Conservation (phyloP, 1,140 invertebrate species). For the Psix sp. region DNA sequence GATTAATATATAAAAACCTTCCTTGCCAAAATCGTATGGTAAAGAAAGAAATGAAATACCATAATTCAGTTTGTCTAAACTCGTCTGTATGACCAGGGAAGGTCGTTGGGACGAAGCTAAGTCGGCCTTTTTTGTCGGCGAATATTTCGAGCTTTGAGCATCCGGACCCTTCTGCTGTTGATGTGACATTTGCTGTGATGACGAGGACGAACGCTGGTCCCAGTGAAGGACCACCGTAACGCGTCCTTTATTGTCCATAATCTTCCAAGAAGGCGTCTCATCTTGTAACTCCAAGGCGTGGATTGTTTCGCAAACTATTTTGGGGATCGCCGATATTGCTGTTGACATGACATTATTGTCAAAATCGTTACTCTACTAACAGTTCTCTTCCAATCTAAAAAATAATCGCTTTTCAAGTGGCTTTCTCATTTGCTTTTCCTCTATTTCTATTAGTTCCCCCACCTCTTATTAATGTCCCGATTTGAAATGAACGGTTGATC, state of each 20-base stretch:
- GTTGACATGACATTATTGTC: conserved; percentile 63
- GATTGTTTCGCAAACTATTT: conserved; percentile 97
- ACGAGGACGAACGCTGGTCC: conserved; percentile 86
- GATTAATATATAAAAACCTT: conserved; percentile 7
- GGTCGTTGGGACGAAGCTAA: conserved; percentile 79
- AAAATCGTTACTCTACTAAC: conserved; percentile 40
- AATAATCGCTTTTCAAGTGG: too few species aligned
- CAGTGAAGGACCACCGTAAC: conserved; percentile 95
- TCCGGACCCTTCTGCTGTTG: conserved; percentile 72
- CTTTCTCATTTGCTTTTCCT: too few species aligned
- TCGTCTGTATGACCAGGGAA: conserved; percentile 86
- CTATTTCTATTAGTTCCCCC: too few species aligned
- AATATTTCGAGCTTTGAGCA: conserved; percentile 79
- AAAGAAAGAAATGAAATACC: conserved; percentile 48
- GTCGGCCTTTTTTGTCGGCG: conserved; percentile 80
- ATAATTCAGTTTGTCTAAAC: conserved; percentile 81
- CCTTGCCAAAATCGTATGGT: conserved; percentile 10
- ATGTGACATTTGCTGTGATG: conserved; percentile 77
- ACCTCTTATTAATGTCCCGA: too few species aligned
- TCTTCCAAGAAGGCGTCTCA: conserved; percentile 97
- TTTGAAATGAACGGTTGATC: too few species aligned
- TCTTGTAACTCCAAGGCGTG: conserved; percentile 94
- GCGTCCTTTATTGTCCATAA: conserved; percentile 96
- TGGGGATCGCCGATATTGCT: conserved; percentile 96
- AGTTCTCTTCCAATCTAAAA: background rate